Evolutionary conservation across 2,113 vertebrate genomes (phyloP), one percentile per base, ranked within the genome.

Genomic region (Ursus arctos): DNA sequence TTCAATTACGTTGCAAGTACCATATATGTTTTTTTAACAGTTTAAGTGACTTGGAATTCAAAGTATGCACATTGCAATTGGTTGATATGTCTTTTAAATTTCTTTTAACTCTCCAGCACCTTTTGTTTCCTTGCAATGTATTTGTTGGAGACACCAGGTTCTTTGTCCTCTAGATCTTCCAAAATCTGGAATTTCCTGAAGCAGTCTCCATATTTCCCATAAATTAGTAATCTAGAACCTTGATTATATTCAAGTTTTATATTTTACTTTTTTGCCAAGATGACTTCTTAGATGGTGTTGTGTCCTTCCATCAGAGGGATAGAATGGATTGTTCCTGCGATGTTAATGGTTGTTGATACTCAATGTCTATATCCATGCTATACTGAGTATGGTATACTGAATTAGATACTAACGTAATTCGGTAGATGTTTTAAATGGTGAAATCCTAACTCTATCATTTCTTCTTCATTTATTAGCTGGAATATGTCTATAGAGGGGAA

Each of bases 181-280:
- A 49, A 92, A 86, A 59, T 81, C 24, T 92, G 33, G 19, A 80
- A 94, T 91, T 95, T 31, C 76, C 79, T 95, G 33, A 92, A 47
- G 31, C 6, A 16, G 15, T 21, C 19, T 84, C 21, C 43, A 16
- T 89, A 67, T 43, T 53, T 92, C n/a, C 26, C 16, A n/a, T 67
- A 72, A 82, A 65, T 76, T 90, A 57, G 1, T 88, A 24, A 84
- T 84, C 26, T 91, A 36, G 43, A 86, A 67, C 89, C 43, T 95
- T 76, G 1, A 26, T 79, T 91, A 82, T 6, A 67, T 89, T 95
- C 51, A 8, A 6, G 2, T 87, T 88, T 33, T 49, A 26, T 49
- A 7, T 67, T 76, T 80, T 90, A 67, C 65, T 93, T 85, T 53
- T 53, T 51, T 55, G 9, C n/a, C 15, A 83, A 79, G 59, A 74